Evolutionary conservation across 2,113 vertebrate genomes (phyloP), one percentile per base, ranked within the genome.

Genomic region (Nyctibius bracteatus): DNA sequence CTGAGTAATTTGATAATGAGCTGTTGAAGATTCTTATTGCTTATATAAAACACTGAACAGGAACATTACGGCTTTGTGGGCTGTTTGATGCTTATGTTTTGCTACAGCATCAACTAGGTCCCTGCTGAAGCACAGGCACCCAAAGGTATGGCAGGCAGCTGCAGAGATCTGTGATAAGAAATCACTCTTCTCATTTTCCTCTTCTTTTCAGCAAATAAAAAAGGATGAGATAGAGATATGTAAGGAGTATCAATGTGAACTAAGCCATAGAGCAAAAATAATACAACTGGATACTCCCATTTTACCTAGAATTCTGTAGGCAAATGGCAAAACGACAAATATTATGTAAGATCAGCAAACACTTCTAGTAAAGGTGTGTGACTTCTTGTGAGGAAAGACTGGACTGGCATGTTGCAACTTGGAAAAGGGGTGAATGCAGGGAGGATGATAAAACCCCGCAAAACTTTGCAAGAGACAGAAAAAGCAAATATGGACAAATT

Each of bases 1-100:
- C 55, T 77, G 28, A 87, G 28, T 68, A 90, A 87, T 92, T 92
- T 91, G 84, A 63, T 85, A 95, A 89, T 35, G 54, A 91, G 39
- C 6, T 78, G 24, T 52, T 72, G 46, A 67, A 65, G 73, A n/a
- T 79, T 61, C 43, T 41, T 84, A 43, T 59, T 51, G 13, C 18
- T 67, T 91, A 37, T 44, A 47, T 43, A 33, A 83, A 89, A 39
- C 33, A 71, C 28, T 46, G 46, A 78, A 30, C 1, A 62, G 22
- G 39, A 94, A 52, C 1, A 2, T 49, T 75, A 49, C 0, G 2
- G 25, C 18, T 89, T 79, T 74, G 28, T 74, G 68, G 31, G 14
- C 21, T 81, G 9, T 74, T 74, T 70, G 63, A 46, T 39, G 31
- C 14, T 90, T 80, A 28, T 1, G 1, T 51, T 49, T 84, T 81